Conservation (phyloP, 2,797 vertebrate species). For the Lutjanus argentimaculatus region DNA sequence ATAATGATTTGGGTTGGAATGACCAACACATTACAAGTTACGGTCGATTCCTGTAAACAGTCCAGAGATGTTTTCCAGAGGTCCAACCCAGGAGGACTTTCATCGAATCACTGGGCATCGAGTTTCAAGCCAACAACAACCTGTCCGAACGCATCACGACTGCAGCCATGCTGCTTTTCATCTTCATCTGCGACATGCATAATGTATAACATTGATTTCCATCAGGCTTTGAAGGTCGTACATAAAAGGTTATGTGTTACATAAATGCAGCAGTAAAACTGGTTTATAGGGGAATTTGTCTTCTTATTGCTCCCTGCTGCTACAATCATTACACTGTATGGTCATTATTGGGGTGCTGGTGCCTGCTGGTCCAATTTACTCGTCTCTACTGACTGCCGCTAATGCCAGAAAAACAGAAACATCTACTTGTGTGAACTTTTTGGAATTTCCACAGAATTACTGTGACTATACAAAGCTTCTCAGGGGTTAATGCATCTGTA, state of each 20-base stretch:
- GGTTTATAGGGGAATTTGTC: slow-evolving; percentile 31
- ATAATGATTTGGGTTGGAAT: too few species aligned
- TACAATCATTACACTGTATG: not conserved
- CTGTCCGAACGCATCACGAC: not conserved
- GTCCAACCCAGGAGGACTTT: not conserved
- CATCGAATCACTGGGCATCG: not conserved
- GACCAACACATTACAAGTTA: too few species aligned
- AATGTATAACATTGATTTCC: slow-evolving; percentile 56
- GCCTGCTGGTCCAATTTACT: slow-evolving; percentile 35
- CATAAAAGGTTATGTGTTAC: slow-evolving; percentile 57
- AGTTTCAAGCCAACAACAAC: slow-evolving; percentile 15
- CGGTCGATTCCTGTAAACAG: slow-evolving; percentile 8
- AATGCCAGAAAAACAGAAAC: not conserved
- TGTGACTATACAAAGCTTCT: not conserved
- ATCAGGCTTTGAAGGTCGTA: slow-evolving; percentile 59
- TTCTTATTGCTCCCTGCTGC: slow-evolving; percentile 33
- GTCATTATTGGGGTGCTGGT: slow-evolving; percentile 21
- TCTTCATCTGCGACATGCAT: slow-evolving; percentile 59
- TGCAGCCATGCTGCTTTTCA: slow-evolving; percentile 33
- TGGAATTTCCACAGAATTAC: not conserved
- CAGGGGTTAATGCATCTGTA: not conserved
- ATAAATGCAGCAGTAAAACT: slow-evolving; percentile 46
- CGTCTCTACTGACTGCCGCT: not conserved
- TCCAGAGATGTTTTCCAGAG: not conserved
- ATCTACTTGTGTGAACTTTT: not conserved